phyloP scores from a whole-genome alignment of 2,113 vertebrate species.

The Plestiodon gilberti region DNA sequence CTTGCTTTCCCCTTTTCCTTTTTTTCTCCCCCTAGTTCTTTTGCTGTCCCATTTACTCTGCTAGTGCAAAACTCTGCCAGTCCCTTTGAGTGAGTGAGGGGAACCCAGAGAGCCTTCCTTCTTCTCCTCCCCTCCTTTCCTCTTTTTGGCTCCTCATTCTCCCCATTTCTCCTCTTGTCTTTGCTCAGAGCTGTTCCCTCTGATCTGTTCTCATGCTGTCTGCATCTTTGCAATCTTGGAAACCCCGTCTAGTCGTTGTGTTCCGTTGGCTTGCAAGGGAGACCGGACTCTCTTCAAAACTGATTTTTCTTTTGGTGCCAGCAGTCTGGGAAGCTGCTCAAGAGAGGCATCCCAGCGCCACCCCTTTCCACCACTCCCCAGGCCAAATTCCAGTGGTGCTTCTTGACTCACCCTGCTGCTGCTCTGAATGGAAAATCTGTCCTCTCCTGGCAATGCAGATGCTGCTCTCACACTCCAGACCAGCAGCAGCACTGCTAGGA shows the following conservation, averaged over 20 bases:
- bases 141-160: not conserved
- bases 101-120: not conserved
- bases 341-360: not conserved
- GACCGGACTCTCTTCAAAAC: no score
- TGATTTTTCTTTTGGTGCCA: not conserved
- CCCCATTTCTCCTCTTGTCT: not conserved
- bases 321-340: not conserved
- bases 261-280: not conserved
- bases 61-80: not conserved
- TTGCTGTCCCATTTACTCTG: no score
- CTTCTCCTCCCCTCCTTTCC: not conserved
- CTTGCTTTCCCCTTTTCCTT: no score
- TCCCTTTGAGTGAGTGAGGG: no score
- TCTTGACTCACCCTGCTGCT: constrained; percentile 81
- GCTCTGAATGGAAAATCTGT: constrained; percentile 75
- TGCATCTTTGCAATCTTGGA: not conserved
- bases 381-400: not conserved
- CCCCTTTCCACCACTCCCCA: constrained; percentile 18
- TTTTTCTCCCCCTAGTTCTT: not conserved
- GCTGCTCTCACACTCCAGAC: constrained; percentile 82
- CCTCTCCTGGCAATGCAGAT: constrained; percentile 83
- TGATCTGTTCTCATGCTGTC: not conserved
- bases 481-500: constrained; percentile 83
- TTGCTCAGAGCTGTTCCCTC: not conserved
- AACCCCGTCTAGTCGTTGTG: not conserved